These are phyloP conservation scores for Cephalopholis sonnerati DNA, from an alignment of 2,113 vertebrate genomes.

Conservation along the genomic window DNA sequence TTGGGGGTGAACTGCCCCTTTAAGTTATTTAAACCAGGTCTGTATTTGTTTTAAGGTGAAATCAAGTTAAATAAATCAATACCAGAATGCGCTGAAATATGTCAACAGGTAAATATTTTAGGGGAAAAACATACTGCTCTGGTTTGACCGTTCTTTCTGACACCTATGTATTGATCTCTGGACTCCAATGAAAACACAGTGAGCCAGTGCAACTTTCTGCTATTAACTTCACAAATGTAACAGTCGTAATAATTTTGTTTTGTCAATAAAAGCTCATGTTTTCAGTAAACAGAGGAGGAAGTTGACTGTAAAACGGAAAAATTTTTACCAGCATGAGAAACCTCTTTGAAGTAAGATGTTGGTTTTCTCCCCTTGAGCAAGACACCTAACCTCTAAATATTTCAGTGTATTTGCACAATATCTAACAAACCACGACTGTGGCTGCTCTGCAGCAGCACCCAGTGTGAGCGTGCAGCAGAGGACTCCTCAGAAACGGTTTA, in stretches of 20 bases:
- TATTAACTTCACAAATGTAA: not conserved
- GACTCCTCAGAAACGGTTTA: not conserved
- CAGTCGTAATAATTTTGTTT: not conserved
- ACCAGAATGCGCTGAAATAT: not conserved
- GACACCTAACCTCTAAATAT: constrained; percentile 71
- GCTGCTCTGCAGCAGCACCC: constrained; percentile 2
- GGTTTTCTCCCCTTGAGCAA: constrained; percentile 4
- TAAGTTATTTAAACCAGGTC: not conserved
- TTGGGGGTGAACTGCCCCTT: not conserved
- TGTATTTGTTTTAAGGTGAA: not conserved
- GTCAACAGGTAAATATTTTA: not conserved
- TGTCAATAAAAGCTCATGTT: not conserved
- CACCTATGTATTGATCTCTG: not conserved
- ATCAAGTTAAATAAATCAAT: not conserved
- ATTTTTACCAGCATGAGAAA: not conserved
- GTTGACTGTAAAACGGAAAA: not conserved
- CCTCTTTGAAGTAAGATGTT: constrained; percentile 46
- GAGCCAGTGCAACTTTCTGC: not conserved
- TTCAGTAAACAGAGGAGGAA: constrained; percentile 16
- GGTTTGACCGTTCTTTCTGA: not conserved
- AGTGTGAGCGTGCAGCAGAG: constrained; percentile 1
- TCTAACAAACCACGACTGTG: constrained; percentile 31
- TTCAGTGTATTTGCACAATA: constrained; percentile 63
- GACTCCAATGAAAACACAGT: not conserved
- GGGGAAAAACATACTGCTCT: not conserved